Conservation (phyloP, 2,113 vertebrate genomes). For the Paramormyrops kingsleyae region DNA sequence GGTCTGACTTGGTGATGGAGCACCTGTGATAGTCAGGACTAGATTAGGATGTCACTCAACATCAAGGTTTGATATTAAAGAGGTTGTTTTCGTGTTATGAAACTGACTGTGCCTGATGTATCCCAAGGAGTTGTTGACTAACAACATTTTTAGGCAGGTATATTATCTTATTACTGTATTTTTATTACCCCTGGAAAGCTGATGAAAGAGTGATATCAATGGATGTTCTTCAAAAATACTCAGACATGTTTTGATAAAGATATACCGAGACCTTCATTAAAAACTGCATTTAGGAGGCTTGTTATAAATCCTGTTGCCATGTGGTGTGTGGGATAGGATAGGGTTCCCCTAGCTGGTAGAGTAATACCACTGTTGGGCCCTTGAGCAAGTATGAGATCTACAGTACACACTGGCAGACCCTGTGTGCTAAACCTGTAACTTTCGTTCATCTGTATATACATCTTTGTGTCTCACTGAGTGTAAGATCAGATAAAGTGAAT, state of each 20-base stretch:
- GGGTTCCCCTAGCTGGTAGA: background rate
- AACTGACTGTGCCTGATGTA: background rate
- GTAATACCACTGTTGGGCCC: background rate
- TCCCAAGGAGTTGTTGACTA: background rate
- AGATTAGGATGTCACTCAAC: background rate
- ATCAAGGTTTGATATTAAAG: background rate
- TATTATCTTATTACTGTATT: background rate
- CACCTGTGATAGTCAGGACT: slow-evolving; percentile 9
- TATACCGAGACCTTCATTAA: background rate
- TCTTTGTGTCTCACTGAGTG: background rate
- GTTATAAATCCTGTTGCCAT: background rate
- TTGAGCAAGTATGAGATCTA: background rate
- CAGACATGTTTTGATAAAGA: background rate
- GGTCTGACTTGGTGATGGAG: background rate
- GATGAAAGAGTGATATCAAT: background rate
- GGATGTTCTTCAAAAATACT: background rate
- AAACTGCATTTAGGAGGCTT: background rate
- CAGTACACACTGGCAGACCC: background rate
- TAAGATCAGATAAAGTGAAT: background rate
- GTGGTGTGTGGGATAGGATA: background rate
- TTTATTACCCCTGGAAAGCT: background rate
- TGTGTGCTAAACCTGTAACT: background rate
- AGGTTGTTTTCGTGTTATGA: background rate
- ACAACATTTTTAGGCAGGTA: background rate
- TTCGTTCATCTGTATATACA: background rate